phyloP scores from a whole-genome alignment of 2,113 vertebrate species.

The Piaya cayana region DNA sequence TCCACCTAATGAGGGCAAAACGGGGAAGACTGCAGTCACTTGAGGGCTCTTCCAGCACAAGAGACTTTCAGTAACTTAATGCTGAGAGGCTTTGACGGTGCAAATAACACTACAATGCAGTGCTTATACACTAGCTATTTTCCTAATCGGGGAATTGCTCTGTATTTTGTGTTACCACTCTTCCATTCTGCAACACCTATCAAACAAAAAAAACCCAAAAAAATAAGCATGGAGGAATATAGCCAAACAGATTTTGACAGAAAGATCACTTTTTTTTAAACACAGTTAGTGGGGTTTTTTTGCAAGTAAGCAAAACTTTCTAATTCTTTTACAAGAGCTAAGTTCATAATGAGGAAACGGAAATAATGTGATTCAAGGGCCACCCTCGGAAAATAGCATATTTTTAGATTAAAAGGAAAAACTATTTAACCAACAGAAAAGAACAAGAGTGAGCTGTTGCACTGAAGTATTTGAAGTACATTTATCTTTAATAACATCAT shows the following conservation, averaged over 20 bases:
- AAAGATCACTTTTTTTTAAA: background rate
- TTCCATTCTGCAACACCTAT: background rate
- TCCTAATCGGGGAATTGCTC: background rate
- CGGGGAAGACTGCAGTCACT: background rate
- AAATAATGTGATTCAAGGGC: background rate
- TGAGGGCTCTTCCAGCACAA: background rate
- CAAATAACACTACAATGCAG: background rate
- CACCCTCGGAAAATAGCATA: background rate
- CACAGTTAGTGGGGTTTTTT: background rate
- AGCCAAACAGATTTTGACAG: background rate
- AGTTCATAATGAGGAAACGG: background rate
- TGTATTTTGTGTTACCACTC: background rate
- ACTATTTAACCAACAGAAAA: background rate
- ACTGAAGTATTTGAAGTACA: background rate
- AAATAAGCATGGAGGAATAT: background rate
- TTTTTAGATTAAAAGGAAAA: background rate
- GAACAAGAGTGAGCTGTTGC: background rate
- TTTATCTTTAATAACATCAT: background rate
- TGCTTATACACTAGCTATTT: background rate
- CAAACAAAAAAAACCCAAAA: background rate
- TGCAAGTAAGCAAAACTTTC: background rate
- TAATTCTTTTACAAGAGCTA: background rate
- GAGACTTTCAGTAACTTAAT: background rate
- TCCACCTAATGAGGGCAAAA: slow-evolving; percentile 83
- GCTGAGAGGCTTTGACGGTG: background rate